phyloP scores from a whole-genome alignment of 2,888 invertebrate genomes.

The Mechanitis mazaeus region DNA sequence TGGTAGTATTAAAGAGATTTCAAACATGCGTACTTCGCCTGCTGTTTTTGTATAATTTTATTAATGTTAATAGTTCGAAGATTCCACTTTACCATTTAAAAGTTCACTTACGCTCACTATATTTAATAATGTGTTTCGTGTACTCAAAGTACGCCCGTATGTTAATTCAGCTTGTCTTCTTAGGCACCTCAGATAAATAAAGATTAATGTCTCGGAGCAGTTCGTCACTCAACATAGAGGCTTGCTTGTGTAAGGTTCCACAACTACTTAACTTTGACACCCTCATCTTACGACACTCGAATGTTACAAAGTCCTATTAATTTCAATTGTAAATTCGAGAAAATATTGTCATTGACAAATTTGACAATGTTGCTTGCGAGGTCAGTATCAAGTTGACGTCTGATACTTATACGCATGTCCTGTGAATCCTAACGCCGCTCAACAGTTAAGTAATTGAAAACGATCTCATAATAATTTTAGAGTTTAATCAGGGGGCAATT shows the following conservation, averaged over 20 bases:
- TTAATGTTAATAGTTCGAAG: not conserved
- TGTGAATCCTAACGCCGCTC: not conserved
- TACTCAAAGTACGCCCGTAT: conserved; percentile 1
- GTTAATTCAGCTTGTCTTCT: conserved; percentile 9
- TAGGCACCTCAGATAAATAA: not conserved
- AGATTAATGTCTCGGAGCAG: conserved; percentile 9
- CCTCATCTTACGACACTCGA: conserved; percentile 5
- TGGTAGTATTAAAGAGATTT: too few species aligned
- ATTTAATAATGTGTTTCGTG: not conserved
- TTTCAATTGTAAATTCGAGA: not conserved
- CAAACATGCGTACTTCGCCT: too few species aligned
- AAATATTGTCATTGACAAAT: not conserved
- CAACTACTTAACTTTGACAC: conserved; percentile 10
- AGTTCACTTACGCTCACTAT: not conserved
- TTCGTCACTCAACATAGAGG: conserved; percentile 11
- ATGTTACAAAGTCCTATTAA: not conserved
- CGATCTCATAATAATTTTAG: conserved; percentile 9
- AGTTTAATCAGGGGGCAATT: conserved; percentile 19
- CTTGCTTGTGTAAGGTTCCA: conserved; percentile 21
- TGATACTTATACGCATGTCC: not conserved
- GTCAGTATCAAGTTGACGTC: conserved; percentile 5
- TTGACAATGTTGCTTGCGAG: conserved; percentile 5
- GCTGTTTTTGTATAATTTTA: not conserved
- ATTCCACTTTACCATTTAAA: not conserved
- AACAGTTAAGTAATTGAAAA: not conserved